phyloP scores from a whole-genome alignment of 2,888 invertebrate genomes.

The Brachylomia viminalis region DNA sequence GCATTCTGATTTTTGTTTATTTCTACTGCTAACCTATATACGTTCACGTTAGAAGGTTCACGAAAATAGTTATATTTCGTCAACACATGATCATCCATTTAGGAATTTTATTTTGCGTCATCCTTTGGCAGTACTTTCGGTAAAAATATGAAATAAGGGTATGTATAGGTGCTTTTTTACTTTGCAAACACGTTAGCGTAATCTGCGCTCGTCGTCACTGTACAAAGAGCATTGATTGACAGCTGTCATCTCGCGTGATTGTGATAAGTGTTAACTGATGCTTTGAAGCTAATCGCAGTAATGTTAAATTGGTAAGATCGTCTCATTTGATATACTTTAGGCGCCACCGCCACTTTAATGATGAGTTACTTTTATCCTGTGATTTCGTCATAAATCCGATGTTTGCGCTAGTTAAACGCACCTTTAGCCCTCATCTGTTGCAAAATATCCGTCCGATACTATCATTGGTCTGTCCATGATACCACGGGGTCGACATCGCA shows the following conservation, averaged over 20 bases:
- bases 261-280: slow-evolving; percentile 36
- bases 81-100: slow-evolving; percentile 58
- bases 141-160: slow-evolving; percentile 27
- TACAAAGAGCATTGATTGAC: slow-evolving; percentile 26
- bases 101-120: slow-evolving; percentile 57
- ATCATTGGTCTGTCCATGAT: slow-evolving; percentile 41
- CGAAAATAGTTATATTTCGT: slow-evolving; percentile 63
- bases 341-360: not conserved
- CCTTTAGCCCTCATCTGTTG: slow-evolving; percentile 12
- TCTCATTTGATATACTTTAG: slow-evolving; percentile 12
- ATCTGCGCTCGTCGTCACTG: slow-evolving; percentile 4
- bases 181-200: slow-evolving; percentile 3
- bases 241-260: slow-evolving; percentile 34
- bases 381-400: not conserved
- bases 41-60: slow-evolving; percentile 51
- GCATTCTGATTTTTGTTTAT: slow-evolving; percentile 62
- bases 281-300: slow-evolving; percentile 35
- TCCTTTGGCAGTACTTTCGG: slow-evolving; percentile 35
- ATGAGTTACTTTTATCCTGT: slow-evolving; percentile 25
- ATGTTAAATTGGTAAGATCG: slow-evolving; percentile 2
- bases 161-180: not conserved
- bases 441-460: slow-evolving; percentile 36
- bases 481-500: slow-evolving; percentile 47
- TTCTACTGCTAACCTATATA: slow-evolving; percentile 60
- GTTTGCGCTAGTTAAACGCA: slow-evolving; percentile 21